These are phyloP conservation scores for Chelidonichthys spinosus DNA, from an alignment of 2,797 vertebrate genomes.

Conservation along the genomic window DNA sequence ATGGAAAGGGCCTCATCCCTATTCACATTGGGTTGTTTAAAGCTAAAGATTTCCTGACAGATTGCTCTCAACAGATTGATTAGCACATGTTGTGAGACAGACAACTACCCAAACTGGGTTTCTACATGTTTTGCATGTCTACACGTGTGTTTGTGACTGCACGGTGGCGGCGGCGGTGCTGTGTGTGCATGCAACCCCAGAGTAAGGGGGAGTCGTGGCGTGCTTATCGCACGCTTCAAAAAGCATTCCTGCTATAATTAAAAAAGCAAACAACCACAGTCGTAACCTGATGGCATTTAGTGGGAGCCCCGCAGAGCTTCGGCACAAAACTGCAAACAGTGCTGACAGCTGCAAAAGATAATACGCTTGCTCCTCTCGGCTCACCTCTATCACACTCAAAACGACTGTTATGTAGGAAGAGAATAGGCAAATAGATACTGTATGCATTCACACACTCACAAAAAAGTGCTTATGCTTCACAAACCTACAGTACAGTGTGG, in stretches of 20 bases:
- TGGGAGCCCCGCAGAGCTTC: constrained; percentile 51
- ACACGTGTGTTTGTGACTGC: constrained; percentile 27
- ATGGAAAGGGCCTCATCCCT: constrained; percentile 80
- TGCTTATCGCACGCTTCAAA: constrained; percentile 78
- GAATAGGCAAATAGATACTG: constrained; percentile 58
- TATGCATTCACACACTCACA: constrained; percentile 26
- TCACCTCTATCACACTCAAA: constrained; percentile 68
- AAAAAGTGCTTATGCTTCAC: constrained; percentile 48
- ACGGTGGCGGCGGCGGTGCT: background rate
- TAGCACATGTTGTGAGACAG: constrained; percentile 81
- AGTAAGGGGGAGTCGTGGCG: constrained; percentile 52
- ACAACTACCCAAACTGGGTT: constrained; percentile 71
- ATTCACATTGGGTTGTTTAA: constrained; percentile 81
- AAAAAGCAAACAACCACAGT: constrained; percentile 72
- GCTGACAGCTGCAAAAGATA: constrained; percentile 79
- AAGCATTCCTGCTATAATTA: constrained; percentile 70
- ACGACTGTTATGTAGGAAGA: constrained; percentile 59
- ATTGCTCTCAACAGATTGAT: constrained; percentile 87
- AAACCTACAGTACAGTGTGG: constrained; percentile 15
- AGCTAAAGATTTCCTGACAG: constrained; percentile 89
- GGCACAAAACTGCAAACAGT: constrained; percentile 63
- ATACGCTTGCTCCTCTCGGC: constrained; percentile 61
- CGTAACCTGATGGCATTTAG: constrained; percentile 77
- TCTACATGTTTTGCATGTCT: constrained; percentile 45
- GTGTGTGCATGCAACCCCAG: constrained; percentile 28